These are phyloP conservation scores for Poecilia latipinna DNA, from an alignment of 2,113 vertebrate species.

Conservation along the genomic window DNA sequence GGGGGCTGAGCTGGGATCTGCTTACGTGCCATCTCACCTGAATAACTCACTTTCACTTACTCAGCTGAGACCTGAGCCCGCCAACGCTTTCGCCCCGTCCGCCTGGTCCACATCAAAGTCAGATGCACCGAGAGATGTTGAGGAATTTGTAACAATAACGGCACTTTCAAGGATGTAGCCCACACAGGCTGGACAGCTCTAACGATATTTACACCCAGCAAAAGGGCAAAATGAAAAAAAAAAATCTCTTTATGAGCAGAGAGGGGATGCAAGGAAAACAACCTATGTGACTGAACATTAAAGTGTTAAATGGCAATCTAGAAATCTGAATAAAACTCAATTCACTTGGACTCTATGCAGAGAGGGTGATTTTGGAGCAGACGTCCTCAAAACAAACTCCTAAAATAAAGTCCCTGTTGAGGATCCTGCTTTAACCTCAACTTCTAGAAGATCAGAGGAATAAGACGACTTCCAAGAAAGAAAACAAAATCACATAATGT, in stretches of 20 bases:
- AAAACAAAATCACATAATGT: constrained; percentile 3
- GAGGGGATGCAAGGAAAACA: not conserved
- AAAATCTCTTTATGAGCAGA: constrained; percentile 15
- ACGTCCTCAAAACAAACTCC: constrained; percentile 25
- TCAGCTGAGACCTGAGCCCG: constrained; percentile 13
- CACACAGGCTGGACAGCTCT: not conserved
- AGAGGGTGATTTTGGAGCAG: not conserved
- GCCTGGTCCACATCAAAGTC: constrained; percentile 8
- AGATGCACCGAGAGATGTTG: constrained; percentile 19
- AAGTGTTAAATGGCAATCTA: not conserved
- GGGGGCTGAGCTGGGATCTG: constrained; percentile 44
- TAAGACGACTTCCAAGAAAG: not conserved
- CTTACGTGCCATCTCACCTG: constrained; percentile 40
- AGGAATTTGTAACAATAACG: constrained; percentile 16
- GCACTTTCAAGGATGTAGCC: constrained; percentile 6
- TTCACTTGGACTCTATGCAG: not conserved
- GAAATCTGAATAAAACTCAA: constrained; percentile 5
- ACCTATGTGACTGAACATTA: constrained; percentile 17
- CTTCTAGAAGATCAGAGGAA: constrained; percentile 22
- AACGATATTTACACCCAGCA: constrained; percentile 17
- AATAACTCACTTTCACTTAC: constrained; percentile 45
- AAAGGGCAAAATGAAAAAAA: not conserved
- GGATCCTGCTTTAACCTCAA: constrained; percentile 16
- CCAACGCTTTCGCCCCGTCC: constrained; percentile 2
- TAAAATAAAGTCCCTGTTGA: constrained; percentile 26